Conservation (phyloP, 2,888 invertebrate genomes). For the Pyrochroa serraticornis region DNA sequence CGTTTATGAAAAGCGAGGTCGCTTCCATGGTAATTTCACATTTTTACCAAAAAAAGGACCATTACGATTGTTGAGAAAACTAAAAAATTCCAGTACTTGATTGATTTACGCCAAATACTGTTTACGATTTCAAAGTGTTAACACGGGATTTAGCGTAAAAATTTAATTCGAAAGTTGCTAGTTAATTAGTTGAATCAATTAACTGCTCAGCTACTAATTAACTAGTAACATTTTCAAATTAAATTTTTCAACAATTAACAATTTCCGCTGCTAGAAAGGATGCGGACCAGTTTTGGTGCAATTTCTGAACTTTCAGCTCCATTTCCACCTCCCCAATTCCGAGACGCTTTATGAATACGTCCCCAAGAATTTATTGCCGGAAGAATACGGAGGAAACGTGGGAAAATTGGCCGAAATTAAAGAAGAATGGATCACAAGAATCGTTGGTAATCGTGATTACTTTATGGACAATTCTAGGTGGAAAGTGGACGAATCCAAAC, state of each 20-base stretch:
- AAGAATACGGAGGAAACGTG: conserved; percentile 72
- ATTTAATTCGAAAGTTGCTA: too few species aligned
- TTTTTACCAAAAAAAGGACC: too few species aligned
- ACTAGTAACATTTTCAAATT: background rate
- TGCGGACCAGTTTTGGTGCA: background rate
- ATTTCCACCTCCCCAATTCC: conserved; percentile 72
- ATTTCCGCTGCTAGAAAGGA: too few species aligned
- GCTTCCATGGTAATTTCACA: conserved; percentile 69
- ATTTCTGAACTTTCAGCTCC: conserved; percentile 61
- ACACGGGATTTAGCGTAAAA: too few species aligned
- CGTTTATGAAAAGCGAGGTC: conserved; percentile 71
- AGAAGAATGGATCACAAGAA: conserved; percentile 65
- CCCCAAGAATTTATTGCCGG: conserved; percentile 68
- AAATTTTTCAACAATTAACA: conserved; percentile 6
- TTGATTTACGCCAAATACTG: too few species aligned
- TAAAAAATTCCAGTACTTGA: too few species aligned
- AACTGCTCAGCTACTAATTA: too few species aligned
- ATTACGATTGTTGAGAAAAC: too few species aligned
- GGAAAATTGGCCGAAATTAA: conserved; percentile 68
- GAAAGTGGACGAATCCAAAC: conserved; percentile 64
- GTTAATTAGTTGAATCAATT: too few species aligned
- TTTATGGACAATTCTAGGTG: conserved; percentile 63
- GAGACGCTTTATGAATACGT: conserved; percentile 68
- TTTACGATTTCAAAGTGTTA: too few species aligned
- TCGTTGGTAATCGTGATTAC: conserved; percentile 66